phyloP scores from a whole-genome alignment of 2,888 invertebrate genomes.

The Dorcus parallelipipedus region DNA sequence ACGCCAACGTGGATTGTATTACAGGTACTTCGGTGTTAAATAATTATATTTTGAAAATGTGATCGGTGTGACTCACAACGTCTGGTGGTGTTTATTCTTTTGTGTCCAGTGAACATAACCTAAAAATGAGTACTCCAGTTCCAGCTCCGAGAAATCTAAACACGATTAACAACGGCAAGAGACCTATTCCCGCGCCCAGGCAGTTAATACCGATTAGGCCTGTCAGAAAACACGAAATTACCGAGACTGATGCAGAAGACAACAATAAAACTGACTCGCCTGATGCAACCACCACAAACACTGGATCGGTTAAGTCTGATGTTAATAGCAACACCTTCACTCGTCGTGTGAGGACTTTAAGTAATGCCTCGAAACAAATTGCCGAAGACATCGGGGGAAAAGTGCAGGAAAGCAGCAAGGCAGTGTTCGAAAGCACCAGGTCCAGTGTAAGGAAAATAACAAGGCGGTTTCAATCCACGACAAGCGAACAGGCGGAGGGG shows the following conservation, averaged over 20 bases:
- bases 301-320: constrained; percentile 14
- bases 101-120: constrained; percentile 1
- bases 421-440: constrained; percentile 63
- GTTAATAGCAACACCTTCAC: constrained; percentile 38
- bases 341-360: constrained; percentile 52
- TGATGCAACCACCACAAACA: constrained; percentile 4
- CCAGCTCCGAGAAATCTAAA: constrained; percentile 31
- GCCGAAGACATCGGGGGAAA: constrained; percentile 56
- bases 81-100: background rate
- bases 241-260: constrained; percentile 3
- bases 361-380: constrained; percentile 57
- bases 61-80: too few relatives aligned
- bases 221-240: constrained; percentile 10
- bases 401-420: constrained; percentile 56
- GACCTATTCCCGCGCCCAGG: constrained; percentile 57
- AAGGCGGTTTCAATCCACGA: constrained; percentile 34
- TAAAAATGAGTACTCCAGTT: constrained; percentile 34
- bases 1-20: too few relatives aligned
- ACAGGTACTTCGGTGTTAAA: too few relatives aligned
- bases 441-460: constrained; percentile 47
- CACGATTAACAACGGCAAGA: constrained; percentile 45
- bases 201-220: constrained; percentile 45
- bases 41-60: too few relatives aligned
- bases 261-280: constrained; percentile 3
- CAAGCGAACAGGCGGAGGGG: constrained; percentile 17